Conservation (phyloP, 2,888 invertebrate species). For the Sinopyrophorus schimmeli region DNA sequence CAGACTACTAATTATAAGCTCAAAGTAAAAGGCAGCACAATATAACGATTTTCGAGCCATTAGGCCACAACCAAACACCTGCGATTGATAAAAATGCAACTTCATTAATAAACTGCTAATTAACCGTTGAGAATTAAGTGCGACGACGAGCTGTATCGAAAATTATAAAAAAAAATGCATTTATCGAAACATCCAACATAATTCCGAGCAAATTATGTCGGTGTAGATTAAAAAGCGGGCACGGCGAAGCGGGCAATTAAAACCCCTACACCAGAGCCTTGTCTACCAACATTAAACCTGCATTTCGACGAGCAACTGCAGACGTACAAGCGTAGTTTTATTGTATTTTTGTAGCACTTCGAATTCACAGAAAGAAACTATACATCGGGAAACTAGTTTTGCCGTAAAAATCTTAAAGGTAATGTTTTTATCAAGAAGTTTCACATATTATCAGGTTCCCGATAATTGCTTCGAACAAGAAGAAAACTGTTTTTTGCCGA, state of each 20-base stretch:
- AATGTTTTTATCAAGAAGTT: slow-evolving; percentile 25
- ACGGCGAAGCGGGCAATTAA: neutral
- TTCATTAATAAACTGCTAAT: no score
- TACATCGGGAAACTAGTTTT: slow-evolving; percentile 25
- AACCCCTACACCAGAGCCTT: slow-evolving; percentile 1
- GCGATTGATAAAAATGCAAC: no score
- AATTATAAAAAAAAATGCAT: no score
- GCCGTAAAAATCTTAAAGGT: slow-evolving; percentile 18
- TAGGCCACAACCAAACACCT: no score
- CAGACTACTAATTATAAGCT: no score
- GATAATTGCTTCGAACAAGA: slow-evolving; percentile 7
- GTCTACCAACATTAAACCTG: slow-evolving; percentile 1
- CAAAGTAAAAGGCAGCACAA: no score
- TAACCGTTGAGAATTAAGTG: no score
- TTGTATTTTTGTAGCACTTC: slow-evolving; percentile 14
- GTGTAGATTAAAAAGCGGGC: slow-evolving; percentile 11
- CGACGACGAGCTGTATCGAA: no score
- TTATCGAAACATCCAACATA: no score
- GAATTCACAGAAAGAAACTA: slow-evolving; percentile 25
- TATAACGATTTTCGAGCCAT: no score
- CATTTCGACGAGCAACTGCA: slow-evolving; percentile 19
- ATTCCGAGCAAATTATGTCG: no score
- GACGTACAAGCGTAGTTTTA: slow-evolving; percentile 20
- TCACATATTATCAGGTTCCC: slow-evolving; percentile 14
- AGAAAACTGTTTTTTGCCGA: slow-evolving; percentile 1